Conservation (phyloP, 1,140 invertebrate genomes). For the Drosophila ohnishii region DNA sequence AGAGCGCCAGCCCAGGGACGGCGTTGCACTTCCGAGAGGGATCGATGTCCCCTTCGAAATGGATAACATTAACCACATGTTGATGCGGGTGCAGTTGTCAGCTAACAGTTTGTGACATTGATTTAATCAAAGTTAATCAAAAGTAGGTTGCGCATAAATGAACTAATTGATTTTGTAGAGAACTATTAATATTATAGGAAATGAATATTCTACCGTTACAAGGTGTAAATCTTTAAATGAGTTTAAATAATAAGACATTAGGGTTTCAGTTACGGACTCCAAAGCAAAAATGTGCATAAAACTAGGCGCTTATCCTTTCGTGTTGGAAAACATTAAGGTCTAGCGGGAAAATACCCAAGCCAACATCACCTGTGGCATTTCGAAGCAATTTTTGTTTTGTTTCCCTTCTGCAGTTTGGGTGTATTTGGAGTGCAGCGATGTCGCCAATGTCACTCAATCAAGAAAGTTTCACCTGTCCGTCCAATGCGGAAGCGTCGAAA, state of each 20-base stretch:
- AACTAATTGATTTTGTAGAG: neutral
- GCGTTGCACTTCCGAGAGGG: constrained; percentile 40
- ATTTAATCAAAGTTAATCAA: constrained; percentile 1
- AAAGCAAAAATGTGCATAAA: neutral
- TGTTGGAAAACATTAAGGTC: neutral
- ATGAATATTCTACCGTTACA: neutral
- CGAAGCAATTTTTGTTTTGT: constrained; percentile 5
- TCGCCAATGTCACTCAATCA: constrained; percentile 41
- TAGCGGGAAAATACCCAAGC: neutral
- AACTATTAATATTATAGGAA: neutral
- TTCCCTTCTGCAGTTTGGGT: constrained; percentile 1
- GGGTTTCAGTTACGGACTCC: neutral
- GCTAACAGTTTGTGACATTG: neutral
- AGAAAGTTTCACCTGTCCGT: constrained; percentile 45
- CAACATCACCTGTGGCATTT: constrained; percentile 3
- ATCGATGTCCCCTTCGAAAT: constrained; percentile 16
- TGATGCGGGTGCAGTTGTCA: constrained; percentile 16
- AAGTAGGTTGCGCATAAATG: neutral
- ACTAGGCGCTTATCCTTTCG: neutral
- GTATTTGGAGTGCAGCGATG: constrained; percentile 19
- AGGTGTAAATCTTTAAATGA: neutral
- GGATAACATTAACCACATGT: constrained; percentile 21
- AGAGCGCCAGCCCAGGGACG: constrained; percentile 13
- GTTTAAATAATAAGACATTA: neutral
- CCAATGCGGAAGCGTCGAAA: constrained; percentile 43